These are phyloP conservation scores for Rhea americana DNA, from an alignment of 2,113 vertebrate species.

Conservation along the genomic window DNA sequence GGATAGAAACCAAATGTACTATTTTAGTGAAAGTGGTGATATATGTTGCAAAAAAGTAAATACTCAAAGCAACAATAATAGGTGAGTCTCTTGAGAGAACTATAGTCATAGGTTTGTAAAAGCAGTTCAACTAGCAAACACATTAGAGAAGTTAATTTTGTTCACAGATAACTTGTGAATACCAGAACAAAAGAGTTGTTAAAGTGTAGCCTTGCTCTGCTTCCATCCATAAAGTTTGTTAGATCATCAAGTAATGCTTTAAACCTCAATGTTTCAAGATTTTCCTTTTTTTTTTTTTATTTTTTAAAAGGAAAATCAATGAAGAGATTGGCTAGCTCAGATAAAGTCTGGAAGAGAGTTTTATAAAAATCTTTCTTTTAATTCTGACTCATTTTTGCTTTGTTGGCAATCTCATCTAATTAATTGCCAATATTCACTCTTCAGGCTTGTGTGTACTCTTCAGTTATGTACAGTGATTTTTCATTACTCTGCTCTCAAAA, in stretches of 20 bases:
- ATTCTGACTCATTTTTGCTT: not conserved
- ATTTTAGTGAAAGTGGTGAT: constrained; percentile 3
- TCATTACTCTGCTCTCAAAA: constrained; percentile 9
- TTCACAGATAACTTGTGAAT: not conserved
- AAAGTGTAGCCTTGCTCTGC: not conserved
- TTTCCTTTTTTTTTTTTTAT: not conserved
- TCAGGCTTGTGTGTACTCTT: not conserved
- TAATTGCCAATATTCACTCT: not conserved
- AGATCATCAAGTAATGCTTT: not conserved
- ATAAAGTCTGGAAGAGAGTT: not conserved
- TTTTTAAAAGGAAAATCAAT: not conserved
- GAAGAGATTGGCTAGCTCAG: not conserved
- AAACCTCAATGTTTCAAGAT: not conserved
- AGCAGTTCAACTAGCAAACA: not conserved
- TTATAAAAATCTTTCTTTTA: not conserved
- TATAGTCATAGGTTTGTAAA: not conserved
- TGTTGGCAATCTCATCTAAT: not conserved
- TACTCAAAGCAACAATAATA: not conserved
- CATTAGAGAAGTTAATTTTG: not conserved
- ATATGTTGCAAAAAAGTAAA: constrained; percentile 24
- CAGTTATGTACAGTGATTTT: not conserved
- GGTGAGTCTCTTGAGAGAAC: not conserved
- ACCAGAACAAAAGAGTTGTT: not conserved
- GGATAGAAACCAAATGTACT: not conserved
- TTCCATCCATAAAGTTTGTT: not conserved